A percentile compares a stretch with the other conserved stretches of the same genome.
Conservation (phyloP, 2,797 vertebrate species). For the Halcyon leucocephala region DNA sequence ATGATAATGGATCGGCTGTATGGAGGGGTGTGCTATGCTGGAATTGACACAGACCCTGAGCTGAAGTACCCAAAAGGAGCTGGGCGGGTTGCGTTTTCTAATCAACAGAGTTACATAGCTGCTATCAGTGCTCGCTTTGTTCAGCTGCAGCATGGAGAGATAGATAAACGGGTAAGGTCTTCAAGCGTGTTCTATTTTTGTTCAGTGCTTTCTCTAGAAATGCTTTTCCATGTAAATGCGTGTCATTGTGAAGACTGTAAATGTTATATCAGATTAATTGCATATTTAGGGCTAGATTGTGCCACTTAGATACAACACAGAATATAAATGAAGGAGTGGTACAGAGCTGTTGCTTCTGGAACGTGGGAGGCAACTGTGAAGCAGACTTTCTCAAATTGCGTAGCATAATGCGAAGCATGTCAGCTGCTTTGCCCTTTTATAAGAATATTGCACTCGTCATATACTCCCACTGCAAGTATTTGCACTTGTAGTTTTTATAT, state of each 20-base stretch:
- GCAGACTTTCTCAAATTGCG: constrained; percentile 6
- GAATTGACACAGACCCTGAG: constrained; percentile 98
- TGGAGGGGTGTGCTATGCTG: constrained; percentile 98
- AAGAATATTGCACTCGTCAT: background rate
- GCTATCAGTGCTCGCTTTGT: constrained; percentile 99
- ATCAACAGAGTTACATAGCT: constrained; percentile 99
- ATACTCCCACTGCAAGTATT: constrained; percentile 16
- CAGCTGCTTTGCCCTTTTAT: constrained; percentile 45
- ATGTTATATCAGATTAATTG: background rate
- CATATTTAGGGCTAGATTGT: background rate
- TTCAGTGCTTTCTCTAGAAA: background rate
- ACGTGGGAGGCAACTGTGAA: constrained; percentile 46
- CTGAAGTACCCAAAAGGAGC: constrained; percentile 99
- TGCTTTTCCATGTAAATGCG: background rate
- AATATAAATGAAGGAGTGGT: background rate
- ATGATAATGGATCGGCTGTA: constrained; percentile 99
- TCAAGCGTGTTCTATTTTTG: background rate
- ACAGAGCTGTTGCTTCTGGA: background rate
- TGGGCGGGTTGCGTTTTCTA: constrained; percentile 97
- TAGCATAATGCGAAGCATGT: constrained; percentile 20
- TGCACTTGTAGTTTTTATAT: background rate
- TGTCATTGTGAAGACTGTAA: background rate
- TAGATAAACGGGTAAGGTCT: constrained; percentile 98
- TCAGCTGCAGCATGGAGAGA: constrained; percentile 99
- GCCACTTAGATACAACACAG: background rate